These are phyloP conservation scores for Casuarius casuarius DNA, from an alignment of 2,113 vertebrate genomes.

Conservation along the genomic window DNA sequence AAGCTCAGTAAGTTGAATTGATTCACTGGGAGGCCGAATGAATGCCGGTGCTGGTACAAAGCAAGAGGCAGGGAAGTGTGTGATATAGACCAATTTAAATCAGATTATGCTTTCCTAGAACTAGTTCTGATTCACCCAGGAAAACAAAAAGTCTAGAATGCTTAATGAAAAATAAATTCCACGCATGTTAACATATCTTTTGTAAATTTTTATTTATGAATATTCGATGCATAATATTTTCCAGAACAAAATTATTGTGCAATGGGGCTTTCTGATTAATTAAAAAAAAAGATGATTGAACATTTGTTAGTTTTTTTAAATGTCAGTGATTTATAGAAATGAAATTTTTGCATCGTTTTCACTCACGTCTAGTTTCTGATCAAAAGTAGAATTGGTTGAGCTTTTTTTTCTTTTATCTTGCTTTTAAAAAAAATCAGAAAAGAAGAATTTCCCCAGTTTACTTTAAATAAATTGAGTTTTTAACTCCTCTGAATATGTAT, in stretches of 20 bases:
- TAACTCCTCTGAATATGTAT: too few species aligned
- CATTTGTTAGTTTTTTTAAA: not conserved
- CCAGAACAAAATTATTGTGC: not conserved
- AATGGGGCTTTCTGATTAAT: not conserved
- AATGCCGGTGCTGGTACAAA: not conserved
- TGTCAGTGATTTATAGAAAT: not conserved
- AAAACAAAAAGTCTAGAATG: not conserved
- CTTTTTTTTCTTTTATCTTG: fast-evolving
- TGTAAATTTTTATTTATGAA: not conserved
- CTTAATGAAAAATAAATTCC: not conserved
- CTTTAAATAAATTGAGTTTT: too few species aligned
- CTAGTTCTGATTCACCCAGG: not conserved
- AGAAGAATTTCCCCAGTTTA: too few species aligned
- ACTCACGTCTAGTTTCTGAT: not conserved
- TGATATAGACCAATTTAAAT: not conserved
- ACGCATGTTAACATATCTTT: not conserved
- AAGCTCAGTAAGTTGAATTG: slow-evolving; percentile 1
- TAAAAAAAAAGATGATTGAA: not conserved
- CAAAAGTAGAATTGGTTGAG: not conserved
- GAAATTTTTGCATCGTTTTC: not conserved
- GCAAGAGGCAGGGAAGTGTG: not conserved
- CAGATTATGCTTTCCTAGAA: not conserved
- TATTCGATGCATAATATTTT: not conserved
- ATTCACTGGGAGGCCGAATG: not conserved
- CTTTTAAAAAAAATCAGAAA: not conserved